phyloP scores from a whole-genome alignment of 2,888 invertebrate species.

The Augochlorella aurata region DNA sequence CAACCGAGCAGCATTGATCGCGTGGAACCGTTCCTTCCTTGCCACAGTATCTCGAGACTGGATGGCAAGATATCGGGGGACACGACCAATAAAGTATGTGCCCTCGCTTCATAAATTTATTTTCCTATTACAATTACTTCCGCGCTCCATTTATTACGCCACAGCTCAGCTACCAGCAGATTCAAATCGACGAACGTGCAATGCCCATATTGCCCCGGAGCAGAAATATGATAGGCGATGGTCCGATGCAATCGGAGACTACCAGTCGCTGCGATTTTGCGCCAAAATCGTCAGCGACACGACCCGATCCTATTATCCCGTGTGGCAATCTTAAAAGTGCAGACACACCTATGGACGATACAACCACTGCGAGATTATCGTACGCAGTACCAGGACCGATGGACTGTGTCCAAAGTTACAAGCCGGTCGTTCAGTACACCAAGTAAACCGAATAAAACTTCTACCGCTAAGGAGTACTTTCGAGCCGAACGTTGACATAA shows the following conservation, averaged over 20 bases:
- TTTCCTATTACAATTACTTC: background rate
- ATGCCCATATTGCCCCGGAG: constrained; percentile 72
- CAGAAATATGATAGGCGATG: constrained; percentile 73
- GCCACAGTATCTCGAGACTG: constrained; percentile 69
- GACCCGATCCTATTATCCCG: constrained; percentile 73
- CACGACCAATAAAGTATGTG: constrained; percentile 79
- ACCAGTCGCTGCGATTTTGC: constrained; percentile 77
- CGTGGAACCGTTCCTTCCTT: constrained; percentile 70
- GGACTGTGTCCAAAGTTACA: constrained; percentile 73
- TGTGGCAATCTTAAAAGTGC: constrained; percentile 74
- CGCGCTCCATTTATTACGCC: background rate
- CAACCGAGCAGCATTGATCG: constrained; percentile 59
- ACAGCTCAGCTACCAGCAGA: constrained; percentile 78
- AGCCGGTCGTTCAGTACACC: constrained; percentile 71
- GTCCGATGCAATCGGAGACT: constrained; percentile 76
- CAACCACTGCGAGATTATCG: constrained; percentile 76
- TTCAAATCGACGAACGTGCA: constrained; percentile 72
- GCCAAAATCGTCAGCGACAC: constrained; percentile 63
- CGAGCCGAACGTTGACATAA: background rate
- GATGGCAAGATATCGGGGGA: constrained; percentile 73
- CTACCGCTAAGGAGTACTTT: background rate
- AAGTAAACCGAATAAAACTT: constrained; percentile 60
- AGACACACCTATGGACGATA: constrained; percentile 73
- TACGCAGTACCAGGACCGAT: constrained; percentile 74
- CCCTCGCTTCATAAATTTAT: background rate